Percentiles rank a stretch among this genome's conserved stretches.
Conservation (phyloP, 2,797 vertebrate species). For the Oreochromis mossambicus region DNA sequence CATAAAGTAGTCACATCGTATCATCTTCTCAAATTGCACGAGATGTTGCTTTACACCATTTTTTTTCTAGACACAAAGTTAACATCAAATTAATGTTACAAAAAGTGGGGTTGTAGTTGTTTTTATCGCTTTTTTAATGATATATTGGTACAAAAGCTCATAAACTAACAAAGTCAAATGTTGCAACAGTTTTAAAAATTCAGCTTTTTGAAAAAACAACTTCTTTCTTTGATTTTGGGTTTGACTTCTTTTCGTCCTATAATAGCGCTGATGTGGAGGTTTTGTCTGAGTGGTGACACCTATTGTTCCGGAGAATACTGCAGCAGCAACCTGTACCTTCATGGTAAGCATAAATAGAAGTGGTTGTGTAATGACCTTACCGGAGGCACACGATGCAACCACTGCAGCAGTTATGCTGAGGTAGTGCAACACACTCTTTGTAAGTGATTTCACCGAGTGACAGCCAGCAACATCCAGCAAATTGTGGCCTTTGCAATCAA, state of each 20-base stretch:
- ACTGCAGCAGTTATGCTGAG: not conserved
- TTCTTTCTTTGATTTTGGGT: not conserved
- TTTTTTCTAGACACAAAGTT: not conserved
- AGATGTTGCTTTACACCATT: constrained; percentile 12
- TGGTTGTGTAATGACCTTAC: not conserved
- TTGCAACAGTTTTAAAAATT: not conserved
- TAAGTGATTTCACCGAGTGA: not conserved
- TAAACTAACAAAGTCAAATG: not conserved
- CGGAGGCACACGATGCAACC: not conserved
- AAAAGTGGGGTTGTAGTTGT: not conserved
- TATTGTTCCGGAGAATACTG: not conserved
- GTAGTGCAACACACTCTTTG: not conserved
- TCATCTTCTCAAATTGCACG: not conserved
- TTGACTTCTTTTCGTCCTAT: not conserved
- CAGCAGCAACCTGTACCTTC: not conserved
- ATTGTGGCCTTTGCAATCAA: not conserved
- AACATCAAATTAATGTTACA: not conserved
- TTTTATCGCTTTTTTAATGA: not conserved
- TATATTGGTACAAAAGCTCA: not conserved
- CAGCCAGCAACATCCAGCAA: not conserved
- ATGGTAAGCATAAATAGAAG: not conserved
- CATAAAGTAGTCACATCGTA: no score
- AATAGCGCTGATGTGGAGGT: not conserved
- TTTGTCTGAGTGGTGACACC: not conserved
- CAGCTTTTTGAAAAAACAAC: not conserved